These are phyloP conservation scores for Aleiodes sp. DNA, from an alignment of 1,140 invertebrate genomes.

Conservation along the genomic window DNA sequence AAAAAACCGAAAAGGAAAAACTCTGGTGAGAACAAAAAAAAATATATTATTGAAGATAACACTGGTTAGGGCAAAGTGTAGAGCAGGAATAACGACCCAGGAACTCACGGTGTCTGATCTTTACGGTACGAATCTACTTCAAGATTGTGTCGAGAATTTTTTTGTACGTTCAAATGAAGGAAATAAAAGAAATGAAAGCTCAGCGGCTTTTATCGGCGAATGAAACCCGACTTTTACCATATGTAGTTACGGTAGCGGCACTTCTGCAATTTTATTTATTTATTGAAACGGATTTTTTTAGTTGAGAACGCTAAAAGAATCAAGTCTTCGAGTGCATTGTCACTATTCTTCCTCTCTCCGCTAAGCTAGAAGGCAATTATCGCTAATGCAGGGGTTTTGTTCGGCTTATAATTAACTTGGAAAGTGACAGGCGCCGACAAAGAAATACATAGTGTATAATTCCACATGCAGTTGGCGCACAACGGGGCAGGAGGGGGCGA, in stretches of 20 bases:
- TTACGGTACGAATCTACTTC: conserved; percentile 9
- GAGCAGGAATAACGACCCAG: conserved; percentile 5
- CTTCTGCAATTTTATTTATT: not conserved
- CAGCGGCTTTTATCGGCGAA: not conserved
- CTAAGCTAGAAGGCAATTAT: conserved; percentile 46
- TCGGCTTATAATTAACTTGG: conserved; percentile 52
- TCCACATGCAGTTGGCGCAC: not conserved
- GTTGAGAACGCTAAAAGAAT: not conserved
- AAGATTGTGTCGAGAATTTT: not conserved
- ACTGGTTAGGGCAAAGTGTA: not conserved
- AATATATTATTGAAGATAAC: conserved; percentile 1
- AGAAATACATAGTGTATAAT: conserved; percentile 28
- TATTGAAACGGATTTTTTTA: not conserved
- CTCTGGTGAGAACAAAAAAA: not conserved
- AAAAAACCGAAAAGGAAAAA: not conserved
- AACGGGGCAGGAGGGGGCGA: too few relatives aligned
- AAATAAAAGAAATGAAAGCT: not conserved
- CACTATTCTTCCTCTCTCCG: conserved; percentile 31
- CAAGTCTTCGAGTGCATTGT: conserved; percentile 40
- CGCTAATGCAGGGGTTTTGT: conserved; percentile 51
- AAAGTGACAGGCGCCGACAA: conserved; percentile 51
- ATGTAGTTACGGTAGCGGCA: not conserved
- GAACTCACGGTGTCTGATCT: conserved; percentile 17
- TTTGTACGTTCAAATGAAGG: conserved; percentile 1
- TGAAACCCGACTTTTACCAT: not conserved